Evolutionary conservation across 2,113 vertebrate genomes (phyloP).

Genomic region (Phylloscopus trochiloides): DNA sequence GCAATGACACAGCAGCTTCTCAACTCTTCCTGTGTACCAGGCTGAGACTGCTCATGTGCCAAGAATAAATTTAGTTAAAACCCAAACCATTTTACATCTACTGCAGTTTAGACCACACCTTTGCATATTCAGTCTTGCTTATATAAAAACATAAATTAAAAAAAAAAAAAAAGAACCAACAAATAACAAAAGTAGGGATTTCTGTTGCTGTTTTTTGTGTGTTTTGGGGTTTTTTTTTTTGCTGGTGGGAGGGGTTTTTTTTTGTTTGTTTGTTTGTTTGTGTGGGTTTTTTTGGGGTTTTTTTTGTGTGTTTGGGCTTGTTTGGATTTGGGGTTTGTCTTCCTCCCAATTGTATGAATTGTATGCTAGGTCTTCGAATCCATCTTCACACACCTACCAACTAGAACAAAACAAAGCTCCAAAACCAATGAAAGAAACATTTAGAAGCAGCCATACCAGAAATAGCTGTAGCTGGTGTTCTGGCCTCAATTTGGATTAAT

Average conservation of each 20-base stretch:
- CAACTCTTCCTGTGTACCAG: not conserved
- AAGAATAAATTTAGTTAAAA: not conserved
- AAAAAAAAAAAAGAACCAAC: fast-evolving
- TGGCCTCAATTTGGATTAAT: not conserved
- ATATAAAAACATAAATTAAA: not conserved
- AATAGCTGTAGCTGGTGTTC: not conserved
- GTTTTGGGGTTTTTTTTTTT: not conserved
- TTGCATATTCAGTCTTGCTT: not conserved
- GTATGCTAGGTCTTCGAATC: not conserved
- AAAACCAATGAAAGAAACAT: fast-evolving
- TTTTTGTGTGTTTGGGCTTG: not conserved
- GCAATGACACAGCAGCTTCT: not conserved
- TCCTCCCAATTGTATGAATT: fast-evolving
- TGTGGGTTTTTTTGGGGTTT: too few species aligned
- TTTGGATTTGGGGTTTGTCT: not conserved
- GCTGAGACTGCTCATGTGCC: not conserved
- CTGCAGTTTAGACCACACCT: not conserved
- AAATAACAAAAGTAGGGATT: not conserved
- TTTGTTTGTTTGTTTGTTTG: too few species aligned
- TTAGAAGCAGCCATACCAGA: not conserved
- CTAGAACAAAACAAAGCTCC: not conserved
- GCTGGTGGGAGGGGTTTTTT: too few species aligned
- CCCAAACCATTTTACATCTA: not conserved
- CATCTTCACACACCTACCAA: not conserved
- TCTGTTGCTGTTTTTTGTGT: not conserved